Evolutionary conservation across 2,113 vertebrate genomes (phyloP).

Genomic region (Australoheros scitulus): DNA sequence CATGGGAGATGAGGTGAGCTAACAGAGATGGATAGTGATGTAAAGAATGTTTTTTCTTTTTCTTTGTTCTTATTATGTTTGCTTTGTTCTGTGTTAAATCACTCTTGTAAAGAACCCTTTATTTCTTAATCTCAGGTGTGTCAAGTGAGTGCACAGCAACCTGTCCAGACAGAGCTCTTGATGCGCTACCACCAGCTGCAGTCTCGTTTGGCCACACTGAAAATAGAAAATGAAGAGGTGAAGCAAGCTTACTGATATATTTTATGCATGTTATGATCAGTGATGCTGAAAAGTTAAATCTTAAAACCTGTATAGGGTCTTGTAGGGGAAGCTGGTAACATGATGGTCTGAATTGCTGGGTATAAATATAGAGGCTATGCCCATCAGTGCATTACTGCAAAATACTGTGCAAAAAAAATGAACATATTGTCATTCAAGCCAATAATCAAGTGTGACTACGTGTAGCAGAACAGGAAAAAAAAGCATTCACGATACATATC

Average conservation of each 20-base stretch:
- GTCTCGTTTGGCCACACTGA: conserved; percentile 93
- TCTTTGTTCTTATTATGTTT: neutral
- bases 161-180: conserved; percentile 93
- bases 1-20: conserved; percentile 95
- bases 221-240: conserved; percentile 98
- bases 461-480: neutral
- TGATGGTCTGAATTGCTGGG: neutral
- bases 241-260: conserved; percentile 26
- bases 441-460: neutral
- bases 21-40: neutral
- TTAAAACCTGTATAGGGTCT: neutral
- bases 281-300: neutral
- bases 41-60: neutral
- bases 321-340: neutral
- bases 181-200: conserved; percentile 98
- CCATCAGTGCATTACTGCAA: neutral
- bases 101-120: neutral
- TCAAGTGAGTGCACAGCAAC: conserved; percentile 97
- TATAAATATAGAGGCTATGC: neutral
- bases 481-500: neutral
- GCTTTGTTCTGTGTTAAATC: neutral
- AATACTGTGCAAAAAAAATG: conserved; percentile 1
- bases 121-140: conserved; percentile 84
- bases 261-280: neutral
- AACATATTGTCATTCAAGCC: neutral